phyloP scores from a whole-genome alignment of 2,797 vertebrate species.

The Oreonectes daqikongensis region DNA sequence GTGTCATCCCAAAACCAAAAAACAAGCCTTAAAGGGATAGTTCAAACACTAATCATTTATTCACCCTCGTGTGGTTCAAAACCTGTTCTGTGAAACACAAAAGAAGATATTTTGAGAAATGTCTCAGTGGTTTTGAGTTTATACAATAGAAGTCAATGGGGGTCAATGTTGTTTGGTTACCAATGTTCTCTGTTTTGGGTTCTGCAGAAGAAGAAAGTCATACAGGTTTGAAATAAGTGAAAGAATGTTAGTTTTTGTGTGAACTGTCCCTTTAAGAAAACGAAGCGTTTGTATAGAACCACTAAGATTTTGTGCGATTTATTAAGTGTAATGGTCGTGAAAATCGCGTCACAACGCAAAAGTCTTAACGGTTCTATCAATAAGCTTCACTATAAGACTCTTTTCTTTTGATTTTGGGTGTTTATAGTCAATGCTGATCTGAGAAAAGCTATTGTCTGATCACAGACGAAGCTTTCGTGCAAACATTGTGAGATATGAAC shows the following conservation, averaged over 20 bases:
- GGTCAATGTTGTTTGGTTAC: too few relatives aligned
- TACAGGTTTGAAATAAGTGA: too few relatives aligned
- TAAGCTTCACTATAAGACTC: not conserved
- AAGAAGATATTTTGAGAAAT: too few relatives aligned
- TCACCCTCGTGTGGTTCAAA: too few relatives aligned
- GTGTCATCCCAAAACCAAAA: too few relatives aligned
- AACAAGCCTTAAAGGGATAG: conserved; percentile 28
- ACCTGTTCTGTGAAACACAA: too few relatives aligned
- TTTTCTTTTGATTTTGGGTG: not conserved
- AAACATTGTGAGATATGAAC: conserved; percentile 37
- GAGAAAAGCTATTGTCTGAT: conserved; percentile 38
- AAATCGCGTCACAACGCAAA: too few relatives aligned
- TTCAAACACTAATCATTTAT: not conserved
- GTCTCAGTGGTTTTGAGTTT: too few relatives aligned
- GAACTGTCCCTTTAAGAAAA: not conserved
- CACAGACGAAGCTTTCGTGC: conserved; percentile 29
- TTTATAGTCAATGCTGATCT: not conserved
- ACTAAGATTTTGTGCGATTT: not conserved
- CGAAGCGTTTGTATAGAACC: not conserved
- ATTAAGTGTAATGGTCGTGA: not conserved
- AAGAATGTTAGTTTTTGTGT: too few relatives aligned
- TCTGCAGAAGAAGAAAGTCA: too few relatives aligned
- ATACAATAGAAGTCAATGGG: too few relatives aligned
- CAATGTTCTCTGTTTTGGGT: too few relatives aligned
- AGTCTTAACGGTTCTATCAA: not conserved